Evolutionary conservation across 2,888 invertebrate species (phyloP).

Genomic region (Parnassius mnemosyne): DNA sequence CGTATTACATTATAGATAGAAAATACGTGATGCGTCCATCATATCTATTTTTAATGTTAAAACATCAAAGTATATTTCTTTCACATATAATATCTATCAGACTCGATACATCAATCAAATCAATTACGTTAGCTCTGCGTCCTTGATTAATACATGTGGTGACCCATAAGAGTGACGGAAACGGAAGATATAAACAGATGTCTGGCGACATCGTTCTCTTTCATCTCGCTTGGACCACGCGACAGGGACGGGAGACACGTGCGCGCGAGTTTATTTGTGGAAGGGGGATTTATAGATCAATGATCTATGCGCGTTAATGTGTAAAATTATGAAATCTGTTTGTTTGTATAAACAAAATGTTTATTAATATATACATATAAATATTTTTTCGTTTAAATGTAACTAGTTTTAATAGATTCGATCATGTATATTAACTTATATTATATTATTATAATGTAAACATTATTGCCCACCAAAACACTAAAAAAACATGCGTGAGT

Average conservation of each 20-base stretch:
- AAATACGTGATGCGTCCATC: too few relatives aligned
- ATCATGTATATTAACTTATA: too few relatives aligned
- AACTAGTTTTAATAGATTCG: too few relatives aligned
- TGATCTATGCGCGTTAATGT: conserved; percentile 13
- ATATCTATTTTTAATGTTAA: neutral
- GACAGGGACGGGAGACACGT: conserved; percentile 14
- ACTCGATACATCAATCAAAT: neutral
- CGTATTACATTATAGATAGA: too few relatives aligned
- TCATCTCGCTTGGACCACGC: neutral
- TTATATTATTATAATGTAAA: too few relatives aligned
- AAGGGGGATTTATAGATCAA: conserved; percentile 15
- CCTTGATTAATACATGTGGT: conserved; percentile 8
- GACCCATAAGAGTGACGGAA: conserved; percentile 12
- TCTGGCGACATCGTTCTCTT: neutral
- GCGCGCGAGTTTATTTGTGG: conserved; percentile 16
- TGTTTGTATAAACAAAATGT: neutral
- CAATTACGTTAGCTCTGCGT: conserved; percentile 7
- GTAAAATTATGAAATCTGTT: neutral
- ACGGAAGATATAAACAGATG: conserved; percentile 16
- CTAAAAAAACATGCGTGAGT: too few relatives aligned
- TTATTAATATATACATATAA: too few relatives aligned
- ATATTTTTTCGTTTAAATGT: too few relatives aligned
- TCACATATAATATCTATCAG: conserved; percentile 5
- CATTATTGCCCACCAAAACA: too few relatives aligned
- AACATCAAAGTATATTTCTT: conserved; percentile 10